Conservation (phyloP, 2,797 vertebrate genomes). For the Streptopelia turtur region DNA sequence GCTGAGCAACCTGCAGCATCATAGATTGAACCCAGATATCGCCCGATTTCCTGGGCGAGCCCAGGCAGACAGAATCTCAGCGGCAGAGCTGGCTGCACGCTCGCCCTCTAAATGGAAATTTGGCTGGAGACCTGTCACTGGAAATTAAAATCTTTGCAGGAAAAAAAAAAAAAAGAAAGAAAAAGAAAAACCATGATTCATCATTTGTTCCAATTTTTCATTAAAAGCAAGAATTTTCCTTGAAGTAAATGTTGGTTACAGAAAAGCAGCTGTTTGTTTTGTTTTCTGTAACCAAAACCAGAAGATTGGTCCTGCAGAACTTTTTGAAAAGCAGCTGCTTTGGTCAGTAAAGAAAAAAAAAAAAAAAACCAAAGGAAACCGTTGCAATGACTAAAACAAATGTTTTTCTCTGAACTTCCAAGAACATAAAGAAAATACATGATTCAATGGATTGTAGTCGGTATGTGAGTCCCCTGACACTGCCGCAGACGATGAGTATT, state of each 20-base stretch:
- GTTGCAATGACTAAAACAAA: neutral
- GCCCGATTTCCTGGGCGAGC: neutral
- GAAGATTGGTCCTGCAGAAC: neutral
- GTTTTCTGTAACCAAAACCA: conserved; percentile 51
- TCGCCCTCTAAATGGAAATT: neutral
- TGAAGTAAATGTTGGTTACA: conserved; percentile 13
- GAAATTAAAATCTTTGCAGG: neutral
- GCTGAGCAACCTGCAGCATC: neutral
- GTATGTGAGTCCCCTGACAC: neutral
- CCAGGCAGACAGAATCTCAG: neutral
- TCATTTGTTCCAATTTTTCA: conserved; percentile 2
- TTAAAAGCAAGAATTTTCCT: conserved; percentile 35
- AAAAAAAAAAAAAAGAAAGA: too few species aligned
- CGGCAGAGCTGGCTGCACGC: accelerated
- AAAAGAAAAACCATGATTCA: neutral
- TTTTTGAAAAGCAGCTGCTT: conserved; percentile 37
- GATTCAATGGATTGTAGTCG: neutral
- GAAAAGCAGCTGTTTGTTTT: conserved; percentile 38
- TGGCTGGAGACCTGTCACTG: neutral
- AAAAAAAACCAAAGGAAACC: conserved; percentile 6
- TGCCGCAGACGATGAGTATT: neutral
- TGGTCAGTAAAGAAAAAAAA: conserved; percentile 2
- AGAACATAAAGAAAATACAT: neutral
- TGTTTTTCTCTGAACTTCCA: conserved; percentile 12
- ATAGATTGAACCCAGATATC: neutral